Conservation (phyloP, 2,888 invertebrate species). For the Ophion costatus region DNA sequence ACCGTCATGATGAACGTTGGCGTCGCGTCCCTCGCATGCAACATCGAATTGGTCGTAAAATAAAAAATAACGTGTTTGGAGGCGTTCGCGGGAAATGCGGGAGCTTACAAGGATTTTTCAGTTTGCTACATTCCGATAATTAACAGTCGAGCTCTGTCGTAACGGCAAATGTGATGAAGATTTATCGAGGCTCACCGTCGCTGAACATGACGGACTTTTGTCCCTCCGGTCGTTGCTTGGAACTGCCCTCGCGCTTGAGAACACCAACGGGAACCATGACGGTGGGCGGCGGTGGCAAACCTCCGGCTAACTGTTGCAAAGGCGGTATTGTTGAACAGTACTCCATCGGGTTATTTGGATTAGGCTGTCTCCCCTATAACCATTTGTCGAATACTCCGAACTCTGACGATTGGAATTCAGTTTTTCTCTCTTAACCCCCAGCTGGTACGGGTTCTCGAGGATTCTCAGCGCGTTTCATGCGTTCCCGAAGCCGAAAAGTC, state of each 20-base stretch:
- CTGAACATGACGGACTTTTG: conserved; percentile 93
- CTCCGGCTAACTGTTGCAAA: conserved; percentile 88
- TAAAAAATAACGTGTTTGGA: conserved; percentile 44
- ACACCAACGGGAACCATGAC: conserved; percentile 95
- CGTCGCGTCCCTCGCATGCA: conserved; percentile 49
- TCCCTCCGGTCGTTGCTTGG: conserved; percentile 84
- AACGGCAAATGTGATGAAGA: not conserved
- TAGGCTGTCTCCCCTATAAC: conserved; percentile 86
- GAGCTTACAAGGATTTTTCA: not conserved
- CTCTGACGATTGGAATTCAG: conserved; percentile 70
- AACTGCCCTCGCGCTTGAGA: conserved; percentile 88
- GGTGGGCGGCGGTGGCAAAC: conserved; percentile 86
- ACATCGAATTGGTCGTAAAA: conserved; percentile 63
- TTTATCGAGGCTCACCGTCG: conserved; percentile 86
- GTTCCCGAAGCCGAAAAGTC: not conserved
- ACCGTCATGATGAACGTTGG: conserved; percentile 28
- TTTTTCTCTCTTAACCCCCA: conserved; percentile 45
- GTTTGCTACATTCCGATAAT: not conserved
- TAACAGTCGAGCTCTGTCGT: not conserved
- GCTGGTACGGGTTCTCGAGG: conserved; percentile 3
- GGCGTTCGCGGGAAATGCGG: not conserved
- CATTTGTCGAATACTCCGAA: conserved; percentile 83
- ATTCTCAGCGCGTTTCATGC: conserved; percentile 12
- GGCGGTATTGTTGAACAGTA: conserved; percentile 94
- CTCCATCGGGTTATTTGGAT: conserved; percentile 94